phyloP scores from a whole-genome alignment of 2,888 invertebrate species.

The Protophormia terraenovae region DNA sequence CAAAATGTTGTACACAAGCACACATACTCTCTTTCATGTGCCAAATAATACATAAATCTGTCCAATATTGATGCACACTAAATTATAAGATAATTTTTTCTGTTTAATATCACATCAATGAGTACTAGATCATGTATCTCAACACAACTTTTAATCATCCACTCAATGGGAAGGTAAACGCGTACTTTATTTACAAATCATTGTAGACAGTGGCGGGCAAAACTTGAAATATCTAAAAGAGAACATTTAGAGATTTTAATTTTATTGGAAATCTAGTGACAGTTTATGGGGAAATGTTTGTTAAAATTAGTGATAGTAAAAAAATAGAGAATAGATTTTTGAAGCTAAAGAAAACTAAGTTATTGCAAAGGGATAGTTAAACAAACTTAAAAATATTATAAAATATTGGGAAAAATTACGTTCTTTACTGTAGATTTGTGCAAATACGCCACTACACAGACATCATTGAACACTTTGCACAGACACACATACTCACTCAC shows the following conservation, averaged over 20 bases:
- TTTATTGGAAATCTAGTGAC: too few species aligned
- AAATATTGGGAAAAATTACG: too few species aligned
- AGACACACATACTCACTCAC: not conserved
- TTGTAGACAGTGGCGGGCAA: not conserved
- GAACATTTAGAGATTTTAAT: too few species aligned
- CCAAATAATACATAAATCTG: slow-evolving; percentile 51
- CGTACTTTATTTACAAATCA: slow-evolving; percentile 2
- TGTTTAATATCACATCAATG: slow-evolving; percentile 53
- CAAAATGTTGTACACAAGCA: not conserved
- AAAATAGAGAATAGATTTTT: too few species aligned
- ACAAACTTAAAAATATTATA: too few species aligned
- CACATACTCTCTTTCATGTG: not conserved
- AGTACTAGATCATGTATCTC: slow-evolving; percentile 53
- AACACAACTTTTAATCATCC: slow-evolving; percentile 55
- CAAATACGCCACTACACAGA: not conserved
- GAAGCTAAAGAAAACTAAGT: too few species aligned
- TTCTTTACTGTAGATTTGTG: not conserved
- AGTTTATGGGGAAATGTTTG: too few species aligned
- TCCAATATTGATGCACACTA: slow-evolving; percentile 33
- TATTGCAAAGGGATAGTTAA: too few species aligned
- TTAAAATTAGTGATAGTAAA: too few species aligned
- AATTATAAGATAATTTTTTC: slow-evolving; percentile 35
- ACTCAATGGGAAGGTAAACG: slow-evolving; percentile 50
- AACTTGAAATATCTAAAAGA: not conserved
- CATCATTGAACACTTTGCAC: slow-evolving; percentile 26